A percentile compares a stretch with the other conserved stretches of the same genome.
phyloP scores from a whole-genome alignment of 2,888 invertebrate genomes.

The Anarsia innoxiella region DNA sequence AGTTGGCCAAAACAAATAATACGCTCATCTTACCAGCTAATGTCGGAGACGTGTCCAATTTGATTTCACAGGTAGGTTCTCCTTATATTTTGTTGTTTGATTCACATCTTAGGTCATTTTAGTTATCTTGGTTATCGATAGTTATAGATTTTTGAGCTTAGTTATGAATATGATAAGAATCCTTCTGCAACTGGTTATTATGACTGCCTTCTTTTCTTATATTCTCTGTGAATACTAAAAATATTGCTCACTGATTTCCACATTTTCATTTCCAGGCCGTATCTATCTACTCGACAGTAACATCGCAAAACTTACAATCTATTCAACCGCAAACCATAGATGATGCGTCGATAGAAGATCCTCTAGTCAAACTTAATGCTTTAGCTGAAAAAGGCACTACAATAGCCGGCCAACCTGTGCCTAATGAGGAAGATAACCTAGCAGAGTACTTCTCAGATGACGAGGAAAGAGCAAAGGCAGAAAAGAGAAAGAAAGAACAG shows the following conservation, averaged over 20 bases:
- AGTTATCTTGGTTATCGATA: too few species aligned
- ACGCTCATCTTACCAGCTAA: slow-evolving; percentile 96
- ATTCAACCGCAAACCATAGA: slow-evolving; percentile 14
- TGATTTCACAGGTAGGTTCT: slow-evolving; percentile 88
- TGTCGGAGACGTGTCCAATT: slow-evolving; percentile 84
- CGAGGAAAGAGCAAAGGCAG: slow-evolving; percentile 63
- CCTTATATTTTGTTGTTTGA: too few species aligned
- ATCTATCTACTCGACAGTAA: slow-evolving; percentile 76
- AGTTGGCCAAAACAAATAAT: slow-evolving; percentile 94
- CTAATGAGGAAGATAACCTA: slow-evolving; percentile 45
- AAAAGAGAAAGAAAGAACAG: slow-evolving; percentile 50
- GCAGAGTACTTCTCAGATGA: slow-evolving; percentile 71
- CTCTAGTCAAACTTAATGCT: slow-evolving; percentile 46
- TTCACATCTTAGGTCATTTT: too few species aligned
- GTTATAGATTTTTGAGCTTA: too few species aligned
- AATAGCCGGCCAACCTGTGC: slow-evolving; percentile 44
- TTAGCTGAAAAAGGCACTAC: slow-evolving; percentile 51
- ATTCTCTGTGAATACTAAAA: too few species aligned
- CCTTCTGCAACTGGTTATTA: too few species aligned
- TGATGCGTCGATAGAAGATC: slow-evolving; percentile 38
- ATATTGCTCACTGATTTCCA: not conserved
- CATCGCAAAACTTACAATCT: slow-evolving; percentile 40
- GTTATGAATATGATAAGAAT: too few species aligned
- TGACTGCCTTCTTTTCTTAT: too few species aligned
- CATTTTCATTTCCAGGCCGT: slow-evolving; percentile 67